A percentile compares a stretch with the other conserved stretches of the same genome.
Conservation (phyloP, 2,797 vertebrate species). For the Ambastaia sidthimunki region DNA sequence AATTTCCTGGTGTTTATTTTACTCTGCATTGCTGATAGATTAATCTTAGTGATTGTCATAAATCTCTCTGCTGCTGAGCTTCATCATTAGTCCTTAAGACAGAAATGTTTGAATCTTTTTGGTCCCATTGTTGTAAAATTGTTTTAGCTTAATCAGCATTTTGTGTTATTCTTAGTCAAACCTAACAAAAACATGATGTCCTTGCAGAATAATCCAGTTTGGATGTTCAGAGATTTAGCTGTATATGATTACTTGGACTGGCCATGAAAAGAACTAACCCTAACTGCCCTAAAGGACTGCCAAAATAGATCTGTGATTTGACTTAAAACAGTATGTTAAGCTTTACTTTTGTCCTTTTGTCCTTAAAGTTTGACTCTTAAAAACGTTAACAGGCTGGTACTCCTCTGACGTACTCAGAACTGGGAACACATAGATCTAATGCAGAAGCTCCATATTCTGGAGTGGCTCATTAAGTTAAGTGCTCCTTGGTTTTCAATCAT, state of each 20-base stretch:
- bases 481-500: slow-evolving; percentile 73
- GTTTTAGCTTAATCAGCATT: neutral
- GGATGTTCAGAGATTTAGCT: neutral
- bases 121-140: neutral
- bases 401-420: slow-evolving; percentile 10
- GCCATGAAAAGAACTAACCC: too few relatives aligned
- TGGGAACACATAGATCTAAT: slow-evolving; percentile 29
- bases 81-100: neutral
- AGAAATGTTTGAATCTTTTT: neutral
- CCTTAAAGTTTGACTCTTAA: slow-evolving; percentile 9
- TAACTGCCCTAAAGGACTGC: too few relatives aligned
- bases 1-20: neutral
- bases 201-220: neutral
- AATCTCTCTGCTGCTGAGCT: neutral
- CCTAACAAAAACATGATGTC: neutral
- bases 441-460: slow-evolving; percentile 68
- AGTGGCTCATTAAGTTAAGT: slow-evolving; percentile 80
- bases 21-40: too few relatives aligned
- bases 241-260: too few relatives aligned
- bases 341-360: slow-evolving; percentile 19
- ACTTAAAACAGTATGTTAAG: neutral
- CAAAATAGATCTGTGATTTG: neutral
- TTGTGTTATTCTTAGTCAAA: neutral
- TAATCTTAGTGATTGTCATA: neutral
- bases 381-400: slow-evolving; percentile 5